These are phyloP conservation scores for Esox niger DNA, from an alignment of 2,113 vertebrate genomes.

Conservation along the genomic window DNA sequence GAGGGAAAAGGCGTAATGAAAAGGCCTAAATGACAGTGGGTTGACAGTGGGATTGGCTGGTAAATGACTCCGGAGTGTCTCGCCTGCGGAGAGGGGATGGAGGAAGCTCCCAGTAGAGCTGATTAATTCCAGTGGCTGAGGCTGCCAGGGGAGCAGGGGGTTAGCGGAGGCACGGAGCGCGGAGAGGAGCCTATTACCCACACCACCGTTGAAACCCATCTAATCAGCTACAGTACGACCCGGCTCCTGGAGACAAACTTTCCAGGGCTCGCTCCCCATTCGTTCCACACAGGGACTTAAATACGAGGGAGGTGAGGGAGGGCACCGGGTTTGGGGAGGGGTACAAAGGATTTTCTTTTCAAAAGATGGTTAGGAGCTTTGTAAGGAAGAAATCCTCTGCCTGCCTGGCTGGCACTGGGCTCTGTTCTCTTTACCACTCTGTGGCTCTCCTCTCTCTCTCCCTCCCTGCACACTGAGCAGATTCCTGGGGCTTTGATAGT, in stretches of 20 bases:
- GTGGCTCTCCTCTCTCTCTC: conserved; percentile 25
- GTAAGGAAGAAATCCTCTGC: conserved; percentile 71
- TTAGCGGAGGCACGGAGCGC: conserved; percentile 89
- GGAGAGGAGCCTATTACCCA: conserved; percentile 98
- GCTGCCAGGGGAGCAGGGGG: conserved; percentile 88
- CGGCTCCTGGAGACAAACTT: conserved; percentile 87
- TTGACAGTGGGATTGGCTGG: conserved; percentile 99
- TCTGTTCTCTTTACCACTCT: neutral
- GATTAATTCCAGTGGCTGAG: conserved; percentile 98
- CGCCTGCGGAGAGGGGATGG: conserved; percentile 87
- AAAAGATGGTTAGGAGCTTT: conserved; percentile 70
- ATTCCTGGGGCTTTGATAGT: conserved; percentile 71
- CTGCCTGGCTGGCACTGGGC: neutral
- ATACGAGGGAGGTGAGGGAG: conserved; percentile 65
- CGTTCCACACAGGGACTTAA: conserved; percentile 88
- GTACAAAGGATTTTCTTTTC: conserved; percentile 92
- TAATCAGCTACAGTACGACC: conserved; percentile 91
- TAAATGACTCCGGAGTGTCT: conserved; percentile 98
- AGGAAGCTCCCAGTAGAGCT: conserved; percentile 98
- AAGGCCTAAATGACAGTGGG: conserved; percentile 98
- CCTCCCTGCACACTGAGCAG: conserved; percentile 49
- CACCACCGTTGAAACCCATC: conserved; percentile 91
- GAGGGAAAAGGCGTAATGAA: conserved; percentile 88
- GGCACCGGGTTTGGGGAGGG: conserved; percentile 76
- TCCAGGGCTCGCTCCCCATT: conserved; percentile 80